phyloP scores from a whole-genome alignment of 1,140 invertebrate genomes.

The Pseudomyrmex concolor region DNA sequence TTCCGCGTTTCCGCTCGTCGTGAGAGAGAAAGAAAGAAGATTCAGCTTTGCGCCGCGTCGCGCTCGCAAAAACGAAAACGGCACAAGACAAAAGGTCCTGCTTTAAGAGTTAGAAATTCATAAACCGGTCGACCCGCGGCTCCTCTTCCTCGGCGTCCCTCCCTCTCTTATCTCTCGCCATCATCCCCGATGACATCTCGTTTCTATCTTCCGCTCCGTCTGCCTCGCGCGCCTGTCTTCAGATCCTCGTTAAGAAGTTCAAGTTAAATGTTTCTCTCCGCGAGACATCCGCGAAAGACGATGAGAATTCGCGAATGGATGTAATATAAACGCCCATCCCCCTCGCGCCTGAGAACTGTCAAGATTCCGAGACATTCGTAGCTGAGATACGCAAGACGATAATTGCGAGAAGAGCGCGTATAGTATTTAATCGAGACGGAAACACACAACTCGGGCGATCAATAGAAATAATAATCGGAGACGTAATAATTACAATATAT shows the following conservation, averaged over 20 bases:
- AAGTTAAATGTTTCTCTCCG: constrained; percentile 66
- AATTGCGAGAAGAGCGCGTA: no score
- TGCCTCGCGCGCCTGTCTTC: constrained; percentile 72
- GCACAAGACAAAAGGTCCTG: constrained; percentile 24
- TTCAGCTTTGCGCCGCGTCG: background rate
- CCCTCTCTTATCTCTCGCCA: constrained; percentile 5
- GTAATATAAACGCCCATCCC: background rate
- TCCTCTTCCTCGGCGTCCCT: no score
- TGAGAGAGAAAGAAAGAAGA: background rate
- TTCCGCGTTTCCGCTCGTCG: constrained; percentile 1
- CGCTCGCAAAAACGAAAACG: constrained; percentile 39
- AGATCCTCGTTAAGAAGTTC: constrained; percentile 82
- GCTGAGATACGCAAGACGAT: no score
- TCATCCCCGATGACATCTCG: constrained; percentile 50
- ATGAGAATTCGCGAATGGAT: constrained; percentile 5
- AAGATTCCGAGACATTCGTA: background rate
- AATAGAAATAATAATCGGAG: background rate
- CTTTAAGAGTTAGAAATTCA: constrained; percentile 62
- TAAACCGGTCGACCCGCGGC: constrained; percentile 56
- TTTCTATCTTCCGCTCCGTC: constrained; percentile 46
- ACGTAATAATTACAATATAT: background rate
- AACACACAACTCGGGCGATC: background rate
- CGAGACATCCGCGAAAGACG: constrained; percentile 11
- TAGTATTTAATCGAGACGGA: background rate
- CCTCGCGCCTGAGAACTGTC: background rate